Evolutionary conservation across 1,140 invertebrate genomes (phyloP).

Genomic region (Cyrtorhinus lividipennis): DNA sequence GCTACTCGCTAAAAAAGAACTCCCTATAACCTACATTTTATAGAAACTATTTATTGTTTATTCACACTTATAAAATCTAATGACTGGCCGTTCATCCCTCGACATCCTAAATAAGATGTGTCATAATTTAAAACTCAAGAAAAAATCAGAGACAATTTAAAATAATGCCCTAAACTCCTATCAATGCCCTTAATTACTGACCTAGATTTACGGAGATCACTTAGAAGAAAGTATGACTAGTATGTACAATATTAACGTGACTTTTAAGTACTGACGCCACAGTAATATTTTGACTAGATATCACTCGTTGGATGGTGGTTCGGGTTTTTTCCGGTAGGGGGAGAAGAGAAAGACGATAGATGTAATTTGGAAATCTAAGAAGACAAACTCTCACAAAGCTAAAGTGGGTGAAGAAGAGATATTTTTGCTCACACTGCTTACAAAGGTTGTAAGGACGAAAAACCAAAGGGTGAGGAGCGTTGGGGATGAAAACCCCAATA

Average conservation of each 20-base stretch:
- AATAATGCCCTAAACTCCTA: background rate
- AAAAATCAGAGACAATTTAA: background rate
- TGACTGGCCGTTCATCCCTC: background rate
- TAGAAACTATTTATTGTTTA: slow-evolving; percentile 5
- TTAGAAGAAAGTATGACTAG: slow-evolving; percentile 1
- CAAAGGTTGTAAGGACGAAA: no score
- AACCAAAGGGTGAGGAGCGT: no score
- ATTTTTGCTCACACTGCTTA: no score
- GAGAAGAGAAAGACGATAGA: no score
- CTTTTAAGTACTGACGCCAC: slow-evolving; percentile 4
- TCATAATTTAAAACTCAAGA: background rate
- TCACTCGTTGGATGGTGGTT: slow-evolving; percentile 19
- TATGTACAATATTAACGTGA: slow-evolving; percentile 19
- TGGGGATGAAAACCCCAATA: no score
- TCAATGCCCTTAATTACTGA: background rate
- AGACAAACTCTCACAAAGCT: no score
- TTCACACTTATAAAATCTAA: background rate
- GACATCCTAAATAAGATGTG: background rate
- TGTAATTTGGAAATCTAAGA: no score
- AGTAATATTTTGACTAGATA: slow-evolving; percentile 20
- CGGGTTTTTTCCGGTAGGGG: no score
- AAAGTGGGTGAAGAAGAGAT: no score
- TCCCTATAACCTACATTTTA: background rate
- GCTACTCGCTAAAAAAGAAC: no score
- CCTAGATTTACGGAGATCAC: slow-evolving; percentile 18